Percentiles rank a stretch among this genome's conserved stretches.
phyloP scores from a whole-genome alignment of 2,113 vertebrate genomes.

The Ochotona princeps region DNA sequence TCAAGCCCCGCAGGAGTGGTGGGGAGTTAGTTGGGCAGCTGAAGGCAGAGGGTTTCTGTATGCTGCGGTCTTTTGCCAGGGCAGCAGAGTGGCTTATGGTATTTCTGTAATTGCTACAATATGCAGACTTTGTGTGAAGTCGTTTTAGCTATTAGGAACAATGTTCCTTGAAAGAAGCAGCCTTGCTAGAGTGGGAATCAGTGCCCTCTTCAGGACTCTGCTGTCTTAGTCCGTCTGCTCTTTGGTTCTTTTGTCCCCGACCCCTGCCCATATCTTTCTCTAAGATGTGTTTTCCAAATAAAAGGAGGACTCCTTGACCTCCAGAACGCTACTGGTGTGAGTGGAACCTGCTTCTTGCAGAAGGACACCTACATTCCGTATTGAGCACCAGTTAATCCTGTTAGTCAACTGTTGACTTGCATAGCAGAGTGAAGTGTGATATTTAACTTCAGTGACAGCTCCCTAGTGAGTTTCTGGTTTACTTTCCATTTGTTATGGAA shows the following conservation, averaged over 20 bases:
- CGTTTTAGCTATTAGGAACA: constrained; percentile 31
- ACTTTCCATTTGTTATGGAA: constrained; percentile 53
- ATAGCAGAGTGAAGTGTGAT: not conserved
- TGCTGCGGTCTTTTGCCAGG: constrained; percentile 60
- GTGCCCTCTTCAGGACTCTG: not conserved
- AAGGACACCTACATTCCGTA: not conserved
- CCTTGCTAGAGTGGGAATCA: not conserved
- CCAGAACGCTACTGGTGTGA: not conserved
- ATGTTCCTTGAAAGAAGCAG: constrained; percentile 18
- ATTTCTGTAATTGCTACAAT: constrained; percentile 65
- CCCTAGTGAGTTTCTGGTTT: constrained; percentile 55
- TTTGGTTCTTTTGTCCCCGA: not conserved
- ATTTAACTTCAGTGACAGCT: constrained; percentile 9
- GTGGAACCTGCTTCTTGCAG: constrained; percentile 9
- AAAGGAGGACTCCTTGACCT: not conserved
- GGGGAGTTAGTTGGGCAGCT: constrained; percentile 3
- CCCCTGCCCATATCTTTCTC: not conserved
- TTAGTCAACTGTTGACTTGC: constrained; percentile 45
- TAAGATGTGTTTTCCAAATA: constrained; percentile 24
- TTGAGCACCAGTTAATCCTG: not conserved
- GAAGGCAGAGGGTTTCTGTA: constrained; percentile 67
- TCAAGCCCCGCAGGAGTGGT: constrained; percentile 66
- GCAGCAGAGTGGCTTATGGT: constrained; percentile 53
- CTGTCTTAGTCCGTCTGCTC: not conserved
- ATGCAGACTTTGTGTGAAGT: constrained; percentile 23